Base-by-base conservation (phyloP, 2,888 invertebrate species). In the Margaritifera margaritifera region DNA sequence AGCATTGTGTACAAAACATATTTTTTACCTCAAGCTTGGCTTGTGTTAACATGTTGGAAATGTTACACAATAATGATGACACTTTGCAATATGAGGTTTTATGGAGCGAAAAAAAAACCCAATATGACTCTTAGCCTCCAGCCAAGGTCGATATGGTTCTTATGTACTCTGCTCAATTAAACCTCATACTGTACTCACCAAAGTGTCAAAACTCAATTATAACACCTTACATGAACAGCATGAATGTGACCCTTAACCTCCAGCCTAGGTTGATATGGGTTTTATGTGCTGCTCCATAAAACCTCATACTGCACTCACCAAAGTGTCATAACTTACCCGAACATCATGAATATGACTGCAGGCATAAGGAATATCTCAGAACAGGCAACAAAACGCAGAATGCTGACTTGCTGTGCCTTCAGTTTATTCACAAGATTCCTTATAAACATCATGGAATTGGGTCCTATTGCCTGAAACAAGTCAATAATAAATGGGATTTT, bases 391-490 rank as follows among this genome's bases (percentile, higher is more conserved):
- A 96, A 93, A 85, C 96, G 94, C 77, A 99, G 92, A 81, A 99
- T 95, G 88, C 95, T 96, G 50, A 94, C 92, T 64, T 97, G 95
- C 89, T 98, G 96, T 87, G 94, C 94, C 91, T 97, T 96, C 66
- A 98, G 94, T 87, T 98, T 91, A 1, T 95, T 95, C 88, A 97
- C 95, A 72, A 95, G 91, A 72, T 96, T 92, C 58, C 97, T 93
- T 15, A 95, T 94, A 83, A 94, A 94, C 95, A 95, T 95, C 93
- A 95, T 93, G 1, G 96, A 94, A 88, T 95, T 95, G 89, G 96
- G 96, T n/a, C 97, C 97, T 83, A 97, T 91, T 63, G 94, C 93
- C 97, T 98, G 90, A 6, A 91, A 79, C 65, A 64, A 70, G 59
- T 62, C 50, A 51, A 25, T 19, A 54, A 24, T 31, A 53, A 53